A percentile compares a stretch with the other conserved stretches of the same genome.
phyloP scores from a whole-genome alignment of 2,113 vertebrate genomes.

The Hydrolagus affinis region DNA sequence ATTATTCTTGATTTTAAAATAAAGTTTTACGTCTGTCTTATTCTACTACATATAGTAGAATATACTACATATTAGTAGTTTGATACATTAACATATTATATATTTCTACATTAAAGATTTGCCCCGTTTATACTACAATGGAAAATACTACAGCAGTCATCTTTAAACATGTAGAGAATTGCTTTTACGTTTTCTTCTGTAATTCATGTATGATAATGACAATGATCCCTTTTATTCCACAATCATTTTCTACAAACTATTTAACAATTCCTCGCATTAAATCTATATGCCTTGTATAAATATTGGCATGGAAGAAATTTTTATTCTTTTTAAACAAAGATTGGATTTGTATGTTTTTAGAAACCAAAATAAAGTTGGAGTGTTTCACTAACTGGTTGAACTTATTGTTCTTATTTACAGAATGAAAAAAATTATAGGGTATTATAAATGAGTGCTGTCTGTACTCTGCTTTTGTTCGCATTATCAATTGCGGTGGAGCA shows the following conservation, averaged over 20 bases:
- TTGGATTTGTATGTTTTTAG: slow-evolving; percentile 28
- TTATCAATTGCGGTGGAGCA: too few relatives aligned
- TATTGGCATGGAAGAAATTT: not conserved
- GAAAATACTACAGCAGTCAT: too few relatives aligned
- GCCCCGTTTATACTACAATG: too few relatives aligned
- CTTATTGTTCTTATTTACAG: not conserved
- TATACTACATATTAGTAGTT: not conserved
- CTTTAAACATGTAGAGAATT: not conserved
- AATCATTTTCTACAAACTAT: not conserved
- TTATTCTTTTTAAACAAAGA: slow-evolving; percentile 20
- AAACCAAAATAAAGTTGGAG: slow-evolving; percentile 28
- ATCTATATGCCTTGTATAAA: not conserved
- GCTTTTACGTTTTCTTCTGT: not conserved
- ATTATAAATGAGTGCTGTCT: not conserved
- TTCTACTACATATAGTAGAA: too few relatives aligned
- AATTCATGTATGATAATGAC: not conserved
- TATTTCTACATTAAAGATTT: not conserved
- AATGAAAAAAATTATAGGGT: not conserved
- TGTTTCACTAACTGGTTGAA: slow-evolving; percentile 23
- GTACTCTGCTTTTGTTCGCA: not conserved
- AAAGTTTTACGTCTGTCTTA: too few relatives aligned
- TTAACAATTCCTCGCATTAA: not conserved
- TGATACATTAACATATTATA: not conserved
- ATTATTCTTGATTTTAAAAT: too few relatives aligned
- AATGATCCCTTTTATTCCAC: not conserved